Evolutionary conservation across 2,113 vertebrate genomes (phyloP), one percentile per base, ranked within the genome.

Genomic region (Podilymbus podiceps): DNA sequence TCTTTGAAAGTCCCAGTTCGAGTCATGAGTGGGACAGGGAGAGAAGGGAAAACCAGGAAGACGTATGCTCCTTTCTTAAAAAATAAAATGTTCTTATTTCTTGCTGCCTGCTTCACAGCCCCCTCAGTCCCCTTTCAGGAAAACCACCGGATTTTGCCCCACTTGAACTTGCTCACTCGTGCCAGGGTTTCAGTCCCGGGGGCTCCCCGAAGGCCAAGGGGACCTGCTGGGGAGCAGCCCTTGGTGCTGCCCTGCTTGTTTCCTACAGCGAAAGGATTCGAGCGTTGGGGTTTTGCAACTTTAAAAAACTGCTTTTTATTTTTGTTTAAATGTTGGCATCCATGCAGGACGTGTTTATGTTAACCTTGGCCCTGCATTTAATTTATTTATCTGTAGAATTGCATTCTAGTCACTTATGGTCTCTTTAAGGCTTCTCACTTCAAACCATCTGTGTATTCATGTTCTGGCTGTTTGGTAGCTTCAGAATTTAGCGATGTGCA

Each of bases 241-340:
- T 7, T 1, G 0, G 6, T 7, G 23, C 33, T 0, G 4, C 6
- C 0, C 0, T 14, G 10, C 35, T 30, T 12, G 2, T 38, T 66
- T 25, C 11, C 19, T 25, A 6, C 11, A 4, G 4, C 14, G 23
- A 9, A 42, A 66, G 12, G 14, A 35, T 11, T 12, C 8, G 8
- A 2, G 9, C 5, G 5, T n/a, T 82, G 4, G 60, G 15, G 11
- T 1, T 80, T 47, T 46, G 23, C 71, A 86, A 5, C 30, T 44
- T 50, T 1, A 6, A 27, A 68, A 14, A 25, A 30, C 5, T 5
- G 5, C 30, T 55, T 30, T 9, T 47, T 47, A 8, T 8, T 31
- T 15, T 9, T 52, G n/a, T 40, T 55, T 1, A 11, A 35, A 46
- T 38, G 20, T 52, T 89, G 64, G 8, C 7, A 16, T 68, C 33